Conservation (phyloP, 2,888 invertebrate species). For the Cheilosia pagana region DNA sequence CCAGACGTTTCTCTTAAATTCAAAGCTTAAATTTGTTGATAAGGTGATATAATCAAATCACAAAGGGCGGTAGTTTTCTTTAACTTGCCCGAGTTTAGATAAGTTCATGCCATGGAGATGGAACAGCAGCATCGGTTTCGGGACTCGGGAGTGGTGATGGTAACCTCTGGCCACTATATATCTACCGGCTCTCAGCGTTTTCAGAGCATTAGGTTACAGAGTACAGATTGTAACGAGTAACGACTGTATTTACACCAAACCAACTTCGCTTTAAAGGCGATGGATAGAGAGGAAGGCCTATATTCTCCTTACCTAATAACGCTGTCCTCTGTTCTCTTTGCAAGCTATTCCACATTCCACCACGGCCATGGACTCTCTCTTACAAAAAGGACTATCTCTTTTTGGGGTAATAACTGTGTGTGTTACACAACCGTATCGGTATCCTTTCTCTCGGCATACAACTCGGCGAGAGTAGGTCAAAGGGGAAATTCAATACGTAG, state of each 20-base stretch:
- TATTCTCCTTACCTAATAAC: not conserved
- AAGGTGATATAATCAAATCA: slow-evolving; percentile 33
- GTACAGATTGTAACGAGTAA: no score
- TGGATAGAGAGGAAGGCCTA: not conserved
- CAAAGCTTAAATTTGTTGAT: slow-evolving; percentile 10
- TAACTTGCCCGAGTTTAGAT: not conserved
- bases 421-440: no score
- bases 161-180: not conserved
- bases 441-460: no score
- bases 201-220: not conserved
- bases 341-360: slow-evolving; percentile 6
- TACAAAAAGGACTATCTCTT: not conserved
- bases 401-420: no score
- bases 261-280: slow-evolving; percentile 7
- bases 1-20: slow-evolving; percentile 30
- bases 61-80: not conserved
- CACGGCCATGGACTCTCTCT: not conserved
- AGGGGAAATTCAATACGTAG: not conserved
- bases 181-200: slow-evolving; percentile 3
- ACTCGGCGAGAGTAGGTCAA: not conserved
- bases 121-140: not conserved
- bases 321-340: not conserved
- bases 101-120: slow-evolving; percentile 3
- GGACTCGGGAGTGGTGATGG: slow-evolving; percentile 4
- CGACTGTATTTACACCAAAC: not conserved